Percentiles rank a stretch among this genome's conserved stretches.
These are phyloP conservation scores for Heliconius congener DNA, from an alignment of 1,140 invertebrate species.

Conservation along the genomic window DNA sequence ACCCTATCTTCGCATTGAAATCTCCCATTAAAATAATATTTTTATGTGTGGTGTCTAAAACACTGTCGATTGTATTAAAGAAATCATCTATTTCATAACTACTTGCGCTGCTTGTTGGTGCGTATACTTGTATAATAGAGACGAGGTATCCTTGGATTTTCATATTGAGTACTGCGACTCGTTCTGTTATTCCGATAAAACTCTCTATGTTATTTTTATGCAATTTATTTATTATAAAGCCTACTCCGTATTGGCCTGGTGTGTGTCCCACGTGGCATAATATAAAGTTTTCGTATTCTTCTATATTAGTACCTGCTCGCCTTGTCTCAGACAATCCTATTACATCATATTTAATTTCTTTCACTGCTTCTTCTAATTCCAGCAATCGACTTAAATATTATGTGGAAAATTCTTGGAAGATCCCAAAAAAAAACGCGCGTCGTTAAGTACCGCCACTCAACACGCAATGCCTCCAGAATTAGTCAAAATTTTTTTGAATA, in stretches of 20 bases:
- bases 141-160: too few species aligned
- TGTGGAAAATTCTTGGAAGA: too few species aligned
- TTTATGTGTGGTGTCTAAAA: constrained; percentile 14
- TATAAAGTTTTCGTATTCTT: constrained; percentile 41
- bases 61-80: constrained; percentile 16
- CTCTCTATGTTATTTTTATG: too few species aligned
- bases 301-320: constrained; percentile 34
- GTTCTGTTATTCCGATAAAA: too few species aligned
- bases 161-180: too few species aligned
- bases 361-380: constrained; percentile 34
- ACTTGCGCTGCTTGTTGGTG: neutral
- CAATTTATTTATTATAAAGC: too few species aligned
- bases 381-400: neutral
- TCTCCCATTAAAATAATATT: constrained; percentile 17
- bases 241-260: constrained; percentile 3
- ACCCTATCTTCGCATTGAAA: constrained; percentile 17
- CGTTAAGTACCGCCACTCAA: too few species aligned
- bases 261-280: constrained; percentile 23
- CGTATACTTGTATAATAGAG: too few species aligned
- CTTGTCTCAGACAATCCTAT: constrained; percentile 39
- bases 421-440: too few species aligned
- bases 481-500: too few species aligned
- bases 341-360: constrained; percentile 40
- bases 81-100: neutral
- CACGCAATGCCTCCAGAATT: too few species aligned